Base-by-base conservation (phyloP, 2,888 invertebrate species). In the Cataglyphis albicans region DNA sequence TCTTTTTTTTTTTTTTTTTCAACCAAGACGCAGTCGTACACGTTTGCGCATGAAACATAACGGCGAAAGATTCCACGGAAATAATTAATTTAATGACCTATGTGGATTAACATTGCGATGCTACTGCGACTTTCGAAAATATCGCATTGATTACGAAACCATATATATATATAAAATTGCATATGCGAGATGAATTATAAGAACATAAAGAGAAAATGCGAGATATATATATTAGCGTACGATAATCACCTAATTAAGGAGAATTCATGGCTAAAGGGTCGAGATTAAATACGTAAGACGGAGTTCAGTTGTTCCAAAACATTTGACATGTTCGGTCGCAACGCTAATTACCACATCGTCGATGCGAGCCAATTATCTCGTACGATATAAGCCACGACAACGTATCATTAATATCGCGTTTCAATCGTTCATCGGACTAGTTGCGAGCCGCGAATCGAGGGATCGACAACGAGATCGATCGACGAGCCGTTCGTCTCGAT, bases 351-450 rank as follows among this genome's bases (percentile, higher is more conserved):
- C 82, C 68, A 32, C 55, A 82, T 82, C 68, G 73, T 74, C 78
- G 70, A 88, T 73, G 76, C 64, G 75, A 82, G 64, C 64, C 86
- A 88, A 88, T 87, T 86, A 85, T 52, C 68, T 32, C 78, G 35
- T 65, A 68, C 83, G 70, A 81, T 86, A 83, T 64, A 44, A 67
- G 63, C 59, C 76, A 76, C 75, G 82, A 82, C 74, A 84, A 82
- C 44, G 73, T 87, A 74, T 84, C 84, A 84, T 89, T 89, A 89
- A 87, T 86, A 86, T 83, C 84, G 80, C 68, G 64, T 88, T 89
- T 85, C 82, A 65, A 55, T 25, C 67, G 68, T 63, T 35, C 61
- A 63, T 6, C 48, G 72, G 29, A 48, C 82, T 82, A 61, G 55
- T 61, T 78, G 61, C 21, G 29, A 57, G 44, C 44, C 55, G 44